Base-by-base conservation (phyloP, 2,888 invertebrate species). In the Herminia tarsipennalis region DNA sequence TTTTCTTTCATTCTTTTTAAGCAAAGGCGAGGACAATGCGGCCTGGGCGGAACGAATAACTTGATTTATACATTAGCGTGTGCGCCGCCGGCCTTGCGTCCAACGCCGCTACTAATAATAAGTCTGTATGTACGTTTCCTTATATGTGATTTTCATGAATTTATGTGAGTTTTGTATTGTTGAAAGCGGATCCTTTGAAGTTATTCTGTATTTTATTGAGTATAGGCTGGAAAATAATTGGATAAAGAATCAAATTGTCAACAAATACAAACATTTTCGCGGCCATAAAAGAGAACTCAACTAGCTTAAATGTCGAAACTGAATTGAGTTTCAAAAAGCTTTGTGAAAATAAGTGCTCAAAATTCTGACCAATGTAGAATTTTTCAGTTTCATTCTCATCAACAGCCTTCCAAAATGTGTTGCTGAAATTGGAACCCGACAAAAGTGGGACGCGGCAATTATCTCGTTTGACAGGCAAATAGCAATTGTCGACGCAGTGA, bases 31-130 rank as follows among this genome's bases (percentile, higher is more conserved):
- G 86, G 83, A 86, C 86, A 87, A 87, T 86, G 85, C 76, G 70
- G 79, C 75, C 73, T 73, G 77, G 77, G 83, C 85, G 85, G 82
- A 86, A 82, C 87, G 87, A 85, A 88, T 86, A 84, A 81, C 78
- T 81, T 86, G 84, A 83, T 87, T 85, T 85, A 86, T 83, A 83
- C 79, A 80, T 81, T 80, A 63, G 70, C 76, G 73, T 80, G 78
- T 77, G 52, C 65, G 76, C 79, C 74, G 73, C 69, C 66, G 75
- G 76, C 74, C 64, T 75, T 78, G 75, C 52, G 44, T 49, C 43
- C 44, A 49, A 49, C 56, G 59, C 40, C 41, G 39, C 66, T 67
- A 68, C 63, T 61, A 66, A 65, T 55, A 66, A 64, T 56, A 62
- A 66, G 60, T 53, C 30, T 28, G 49, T 44, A 38, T 30, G 45